Percentiles rank a stretch among this genome's conserved stretches.
phyloP scores from a whole-genome alignment of 2,888 invertebrate genomes.

The Flabesymbios commensalis region DNA sequence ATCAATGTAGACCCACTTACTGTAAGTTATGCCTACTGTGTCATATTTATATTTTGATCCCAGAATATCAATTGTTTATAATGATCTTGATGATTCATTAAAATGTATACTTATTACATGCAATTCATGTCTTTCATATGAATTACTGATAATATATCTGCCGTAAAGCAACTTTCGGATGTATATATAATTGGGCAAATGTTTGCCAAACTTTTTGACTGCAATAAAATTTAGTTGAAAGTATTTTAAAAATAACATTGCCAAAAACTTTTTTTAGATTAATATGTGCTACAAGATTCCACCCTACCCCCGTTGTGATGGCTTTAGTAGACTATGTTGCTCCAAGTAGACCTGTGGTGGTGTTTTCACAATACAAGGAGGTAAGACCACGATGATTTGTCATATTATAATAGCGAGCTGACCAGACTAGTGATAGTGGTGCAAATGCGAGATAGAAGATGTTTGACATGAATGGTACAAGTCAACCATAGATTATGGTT shows the following conservation, averaged over 20 bases:
- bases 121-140: background rate
- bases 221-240: too few relatives aligned
- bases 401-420: background rate
- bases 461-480: too few relatives aligned
- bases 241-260: too few relatives aligned
- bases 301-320: constrained; percentile 79
- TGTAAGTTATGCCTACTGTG: background rate
- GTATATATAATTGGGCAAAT: too few relatives aligned
- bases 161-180: too few relatives aligned
- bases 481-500: too few relatives aligned
- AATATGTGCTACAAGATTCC: constrained; percentile 78
- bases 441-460: too few relatives aligned
- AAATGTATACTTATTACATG: background rate
- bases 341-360: constrained; percentile 81
- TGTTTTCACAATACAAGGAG: constrained; percentile 80
- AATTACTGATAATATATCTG: too few relatives aligned
- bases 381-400: constrained; percentile 43
- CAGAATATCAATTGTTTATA: background rate
- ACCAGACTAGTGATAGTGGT: background rate
- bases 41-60: background rate
- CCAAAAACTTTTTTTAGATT: constrained; percentile 38
- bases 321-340: constrained; percentile 77
- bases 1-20: too few relatives aligned
- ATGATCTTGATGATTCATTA: background rate
- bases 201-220: too few relatives aligned